A percentile compares a stretch with the other conserved stretches of the same genome.
These are phyloP conservation scores for Dyspetes luteomarginatus DNA, from an alignment of 2,888 invertebrate species.

Conservation along the genomic window DNA sequence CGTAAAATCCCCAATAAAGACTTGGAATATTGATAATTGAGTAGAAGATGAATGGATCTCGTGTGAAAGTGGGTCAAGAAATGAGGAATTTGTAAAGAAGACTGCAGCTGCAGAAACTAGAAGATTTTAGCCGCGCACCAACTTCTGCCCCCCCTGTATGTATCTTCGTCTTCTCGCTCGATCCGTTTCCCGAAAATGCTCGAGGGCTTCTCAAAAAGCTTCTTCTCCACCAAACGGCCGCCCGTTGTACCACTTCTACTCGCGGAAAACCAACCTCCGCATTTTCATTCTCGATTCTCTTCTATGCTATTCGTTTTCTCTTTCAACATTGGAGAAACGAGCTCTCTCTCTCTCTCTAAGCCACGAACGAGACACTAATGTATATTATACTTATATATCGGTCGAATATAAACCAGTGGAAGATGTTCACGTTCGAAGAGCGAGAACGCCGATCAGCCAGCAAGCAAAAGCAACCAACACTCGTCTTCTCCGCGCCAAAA, in stretches of 20 bases:
- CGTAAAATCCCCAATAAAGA: conserved; percentile 53
- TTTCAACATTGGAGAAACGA: conserved; percentile 21
- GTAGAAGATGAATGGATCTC: conserved; percentile 35
- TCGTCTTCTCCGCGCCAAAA: conserved; percentile 73
- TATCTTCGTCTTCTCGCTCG: conserved; percentile 69
- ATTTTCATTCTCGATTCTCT: conserved; percentile 53
- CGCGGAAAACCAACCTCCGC: conserved; percentile 20
- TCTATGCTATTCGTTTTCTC: conserved; percentile 19
- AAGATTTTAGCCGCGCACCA: conserved; percentile 74
- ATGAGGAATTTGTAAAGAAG: conserved; percentile 54
- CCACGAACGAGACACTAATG: conserved; percentile 69
- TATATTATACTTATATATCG: conserved; percentile 16
- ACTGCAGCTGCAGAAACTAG: conserved; percentile 71
- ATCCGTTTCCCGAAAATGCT: conserved; percentile 50
- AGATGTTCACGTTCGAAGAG: conserved; percentile 44
- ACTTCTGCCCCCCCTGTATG: conserved; percentile 71
- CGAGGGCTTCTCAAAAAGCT: conserved; percentile 33
- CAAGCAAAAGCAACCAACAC: conserved; percentile 50
- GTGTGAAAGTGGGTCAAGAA: conserved; percentile 47
- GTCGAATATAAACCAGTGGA: conserved; percentile 52
- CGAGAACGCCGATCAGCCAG: conserved; percentile 18
- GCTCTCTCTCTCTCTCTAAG: conserved; percentile 67
- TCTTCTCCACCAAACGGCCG: conserved; percentile 8
- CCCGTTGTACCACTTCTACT: conserved; percentile 36
- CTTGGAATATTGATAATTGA: conserved; percentile 47